Percentiles rank a stretch among this genome's conserved stretches.
Conservation (phyloP, 2,113 vertebrate genomes). For the Sylvietta virens region DNA sequence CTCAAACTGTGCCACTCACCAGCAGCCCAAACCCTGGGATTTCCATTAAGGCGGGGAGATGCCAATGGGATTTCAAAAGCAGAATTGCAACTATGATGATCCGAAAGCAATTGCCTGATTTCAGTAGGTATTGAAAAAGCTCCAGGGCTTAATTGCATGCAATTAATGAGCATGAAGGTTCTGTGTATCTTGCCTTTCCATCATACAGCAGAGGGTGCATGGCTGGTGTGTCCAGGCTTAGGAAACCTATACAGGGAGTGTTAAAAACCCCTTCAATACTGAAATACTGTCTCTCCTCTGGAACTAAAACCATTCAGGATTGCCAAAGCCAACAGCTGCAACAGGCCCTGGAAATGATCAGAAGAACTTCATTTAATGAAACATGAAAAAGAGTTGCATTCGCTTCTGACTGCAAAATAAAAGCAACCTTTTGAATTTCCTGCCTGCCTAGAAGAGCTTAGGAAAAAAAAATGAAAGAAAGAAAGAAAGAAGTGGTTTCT, state of each 20-base stretch:
- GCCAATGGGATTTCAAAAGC: neutral
- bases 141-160: neutral
- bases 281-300: neutral
- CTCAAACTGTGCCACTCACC: fast-evolving
- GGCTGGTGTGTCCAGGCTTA: neutral
- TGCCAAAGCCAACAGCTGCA: neutral
- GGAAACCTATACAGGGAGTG: neutral
- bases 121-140: neutral
- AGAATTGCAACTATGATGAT: neutral
- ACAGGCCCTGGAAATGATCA: neutral
- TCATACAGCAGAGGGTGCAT: neutral
- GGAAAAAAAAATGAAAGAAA: neutral
- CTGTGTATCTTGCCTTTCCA: neutral
- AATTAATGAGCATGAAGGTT: neutral
- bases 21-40: neutral
- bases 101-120: neutral
- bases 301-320: neutral
- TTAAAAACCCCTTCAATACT: neutral
- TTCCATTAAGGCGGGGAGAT: neutral
- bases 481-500: neutral
- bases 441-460: neutral
- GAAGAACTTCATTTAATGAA: neutral
- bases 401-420: neutral
- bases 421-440: neutral
- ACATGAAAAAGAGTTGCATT: neutral